Conservation (phyloP, 2,113 vertebrate species). For the Candoia aspera region DNA sequence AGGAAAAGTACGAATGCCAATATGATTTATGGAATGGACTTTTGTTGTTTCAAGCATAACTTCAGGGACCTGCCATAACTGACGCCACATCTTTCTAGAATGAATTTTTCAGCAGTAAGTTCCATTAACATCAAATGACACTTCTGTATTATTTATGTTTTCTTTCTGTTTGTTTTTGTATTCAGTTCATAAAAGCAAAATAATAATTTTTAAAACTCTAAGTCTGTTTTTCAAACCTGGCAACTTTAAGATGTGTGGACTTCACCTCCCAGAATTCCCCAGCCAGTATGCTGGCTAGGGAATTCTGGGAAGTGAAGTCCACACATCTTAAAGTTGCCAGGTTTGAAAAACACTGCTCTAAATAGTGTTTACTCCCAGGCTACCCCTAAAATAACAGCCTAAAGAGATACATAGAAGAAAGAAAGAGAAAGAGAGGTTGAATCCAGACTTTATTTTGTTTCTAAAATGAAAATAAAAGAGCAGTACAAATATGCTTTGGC, state of each 20-base stretch:
- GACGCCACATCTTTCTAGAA: background rate
- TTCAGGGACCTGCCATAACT: background rate
- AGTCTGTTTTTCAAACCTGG: background rate
- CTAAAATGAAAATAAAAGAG: slow-evolving; percentile 43
- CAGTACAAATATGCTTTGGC: slow-evolving; percentile 61
- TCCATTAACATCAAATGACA: background rate
- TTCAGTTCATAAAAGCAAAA: background rate
- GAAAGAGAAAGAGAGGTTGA: background rate
- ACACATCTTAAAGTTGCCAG: background rate
- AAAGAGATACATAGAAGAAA: background rate
- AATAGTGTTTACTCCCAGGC: background rate
- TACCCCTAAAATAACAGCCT: background rate
- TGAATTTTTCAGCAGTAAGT: background rate
- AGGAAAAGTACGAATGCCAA: background rate
- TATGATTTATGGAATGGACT: background rate
- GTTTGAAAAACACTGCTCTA: background rate
- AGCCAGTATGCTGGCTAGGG: background rate
- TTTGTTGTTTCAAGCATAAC: background rate
- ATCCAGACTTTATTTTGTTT: slow-evolving; percentile 63
- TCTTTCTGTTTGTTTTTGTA: background rate
- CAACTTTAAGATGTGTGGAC: no score
- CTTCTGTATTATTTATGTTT: background rate
- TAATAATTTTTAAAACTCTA: background rate
- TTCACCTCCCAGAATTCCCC: no score
- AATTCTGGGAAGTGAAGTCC: background rate